A percentile compares a stretch with the other conserved stretches of the same genome.
Conservation (phyloP, 2,113 vertebrate species). For the Leptobrachium leishanense region DNA sequence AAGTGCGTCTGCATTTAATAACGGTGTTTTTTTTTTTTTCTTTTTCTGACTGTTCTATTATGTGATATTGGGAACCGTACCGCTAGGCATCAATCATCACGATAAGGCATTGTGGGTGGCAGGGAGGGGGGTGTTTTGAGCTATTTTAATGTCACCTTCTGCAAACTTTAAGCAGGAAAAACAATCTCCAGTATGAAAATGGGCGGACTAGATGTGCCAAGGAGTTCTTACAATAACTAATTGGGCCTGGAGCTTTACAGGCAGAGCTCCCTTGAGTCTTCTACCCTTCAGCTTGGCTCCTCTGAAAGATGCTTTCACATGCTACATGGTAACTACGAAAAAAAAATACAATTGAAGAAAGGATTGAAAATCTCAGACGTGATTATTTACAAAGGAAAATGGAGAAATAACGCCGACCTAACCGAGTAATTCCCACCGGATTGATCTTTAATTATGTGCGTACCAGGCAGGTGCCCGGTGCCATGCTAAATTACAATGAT, state of each 20-base stretch:
- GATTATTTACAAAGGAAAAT: too few relatives aligned
- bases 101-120: background rate
- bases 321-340: too few relatives aligned
- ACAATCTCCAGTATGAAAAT: constrained; percentile 5
- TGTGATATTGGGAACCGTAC: background rate
- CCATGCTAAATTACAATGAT: too few relatives aligned
- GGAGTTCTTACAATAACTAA: constrained; percentile 12
- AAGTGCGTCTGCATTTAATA: too few relatives aligned
- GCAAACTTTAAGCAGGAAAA: background rate
- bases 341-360: too few relatives aligned
- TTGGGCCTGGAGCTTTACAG: constrained; percentile 18
- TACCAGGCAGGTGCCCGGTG: too few relatives aligned
- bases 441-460: too few relatives aligned
- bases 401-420: too few relatives aligned
- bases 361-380: too few relatives aligned
- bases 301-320: constrained; percentile 5
- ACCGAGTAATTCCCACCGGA: too few relatives aligned
- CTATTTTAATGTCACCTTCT: background rate
- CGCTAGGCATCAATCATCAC: constrained; percentile 9
- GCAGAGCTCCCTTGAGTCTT: background rate
- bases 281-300: background rate
- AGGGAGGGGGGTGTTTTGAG: background rate
- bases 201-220: background rate
- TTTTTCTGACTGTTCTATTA: background rate
- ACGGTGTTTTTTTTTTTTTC: too few relatives aligned